Evolutionary conservation across 2,113 vertebrate genomes (phyloP).

Genomic region (Vidua macroura): DNA sequence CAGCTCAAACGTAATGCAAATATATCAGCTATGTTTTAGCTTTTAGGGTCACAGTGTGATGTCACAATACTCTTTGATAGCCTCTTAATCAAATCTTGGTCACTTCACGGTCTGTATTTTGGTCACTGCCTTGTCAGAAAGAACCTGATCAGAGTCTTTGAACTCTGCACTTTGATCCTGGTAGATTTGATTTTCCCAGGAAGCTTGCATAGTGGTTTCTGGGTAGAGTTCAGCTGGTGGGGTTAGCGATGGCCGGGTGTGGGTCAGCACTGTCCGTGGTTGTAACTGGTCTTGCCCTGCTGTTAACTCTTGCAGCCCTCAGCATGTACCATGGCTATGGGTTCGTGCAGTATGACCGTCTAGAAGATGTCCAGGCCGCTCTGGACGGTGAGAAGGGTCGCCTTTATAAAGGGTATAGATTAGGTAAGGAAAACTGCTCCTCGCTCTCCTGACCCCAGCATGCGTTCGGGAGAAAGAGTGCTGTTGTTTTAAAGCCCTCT

Average conservation of each 20-base stretch:
- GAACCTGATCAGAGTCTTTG: background rate
- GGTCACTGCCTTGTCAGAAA: constrained; percentile 17
- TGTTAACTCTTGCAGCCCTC: constrained; percentile 84
- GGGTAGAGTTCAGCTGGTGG: background rate
- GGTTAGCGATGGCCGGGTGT: background rate
- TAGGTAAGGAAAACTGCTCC: constrained; percentile 82
- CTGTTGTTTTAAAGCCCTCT: constrained; percentile 21
- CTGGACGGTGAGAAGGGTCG: constrained; percentile 85
- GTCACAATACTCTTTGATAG: background rate
- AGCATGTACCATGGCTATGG: constrained; percentile 87
- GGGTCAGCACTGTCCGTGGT: background rate
- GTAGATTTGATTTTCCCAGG: constrained; percentile 1
- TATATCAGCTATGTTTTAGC: background rate
- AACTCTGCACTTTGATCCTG: background rate
- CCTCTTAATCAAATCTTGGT: background rate
- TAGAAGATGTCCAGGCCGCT: constrained; percentile 87
- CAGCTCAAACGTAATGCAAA: background rate
- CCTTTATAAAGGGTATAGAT: constrained; percentile 88
- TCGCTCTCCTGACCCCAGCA: constrained; percentile 46
- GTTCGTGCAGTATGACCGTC: constrained; percentile 88
- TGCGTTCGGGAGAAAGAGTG: background rate
- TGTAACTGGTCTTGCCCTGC: constrained; percentile 43
- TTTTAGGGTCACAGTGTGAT: background rate
- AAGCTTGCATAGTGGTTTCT: background rate
- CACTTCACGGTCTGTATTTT: background rate